Percentiles rank a stretch among this genome's conserved stretches.
Evolutionary conservation across 2,888 invertebrate genomes (phyloP).

Genomic region (Exocentrus adspersus): DNA sequence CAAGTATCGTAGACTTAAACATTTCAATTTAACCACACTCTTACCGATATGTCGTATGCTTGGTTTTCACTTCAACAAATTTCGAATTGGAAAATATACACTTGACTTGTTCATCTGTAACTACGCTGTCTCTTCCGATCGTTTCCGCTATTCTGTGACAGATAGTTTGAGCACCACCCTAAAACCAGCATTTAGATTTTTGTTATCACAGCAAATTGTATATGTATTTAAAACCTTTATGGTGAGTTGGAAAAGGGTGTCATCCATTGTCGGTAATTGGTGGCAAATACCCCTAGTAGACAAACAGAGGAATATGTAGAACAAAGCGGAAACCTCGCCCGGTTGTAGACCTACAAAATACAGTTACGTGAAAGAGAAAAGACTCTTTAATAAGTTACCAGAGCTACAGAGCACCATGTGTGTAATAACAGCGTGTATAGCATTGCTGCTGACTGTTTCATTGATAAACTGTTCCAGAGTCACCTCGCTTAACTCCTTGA

Average conservation of each 20-base stretch:
- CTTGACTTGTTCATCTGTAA: conserved; percentile 38
- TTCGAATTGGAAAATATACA: conserved; percentile 36
- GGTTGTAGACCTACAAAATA: conserved; percentile 47
- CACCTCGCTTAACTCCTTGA: conserved; percentile 27
- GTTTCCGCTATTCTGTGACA: conserved; percentile 42
- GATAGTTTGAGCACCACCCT: conserved; percentile 47
- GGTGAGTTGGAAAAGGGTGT: conserved; percentile 42
- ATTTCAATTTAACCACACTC: no score
- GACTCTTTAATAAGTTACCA: conserved; percentile 47
- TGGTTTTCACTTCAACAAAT: conserved; percentile 40
- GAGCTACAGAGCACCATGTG: conserved; percentile 46
- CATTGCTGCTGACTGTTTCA: conserved; percentile 34
- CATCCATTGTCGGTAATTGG: conserved; percentile 39
- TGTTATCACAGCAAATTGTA: no score
- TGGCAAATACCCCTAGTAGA: conserved; percentile 47
- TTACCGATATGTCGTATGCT: conserved; percentile 41
- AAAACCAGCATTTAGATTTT: conserved; percentile 10
- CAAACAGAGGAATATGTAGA: conserved; percentile 52
- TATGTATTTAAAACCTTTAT: conserved; percentile 38
- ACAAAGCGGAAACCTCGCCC: conserved; percentile 47
- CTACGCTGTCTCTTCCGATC: conserved; percentile 38
- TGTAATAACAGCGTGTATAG: conserved; percentile 41
- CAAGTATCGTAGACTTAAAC: no score
- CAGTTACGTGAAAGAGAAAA: no score
- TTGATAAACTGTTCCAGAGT: conserved; percentile 49